A percentile compares a stretch with the other conserved stretches of the same genome.
Evolutionary conservation across 2,797 vertebrate genomes (phyloP).

Genomic region (Malurus leucopterus): DNA sequence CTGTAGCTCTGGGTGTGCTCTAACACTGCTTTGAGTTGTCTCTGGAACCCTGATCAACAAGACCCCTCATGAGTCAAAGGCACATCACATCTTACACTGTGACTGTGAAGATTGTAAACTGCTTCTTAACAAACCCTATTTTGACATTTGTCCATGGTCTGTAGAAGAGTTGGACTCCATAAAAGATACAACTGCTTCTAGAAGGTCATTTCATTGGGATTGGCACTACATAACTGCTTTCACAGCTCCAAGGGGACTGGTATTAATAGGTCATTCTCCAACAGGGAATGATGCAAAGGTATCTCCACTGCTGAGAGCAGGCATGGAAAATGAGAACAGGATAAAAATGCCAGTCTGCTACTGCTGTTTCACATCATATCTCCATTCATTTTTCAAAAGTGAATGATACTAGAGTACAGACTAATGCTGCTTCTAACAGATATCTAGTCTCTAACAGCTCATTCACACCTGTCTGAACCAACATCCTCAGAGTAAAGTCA

Average conservation of each 20-base stretch:
- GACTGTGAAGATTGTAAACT: neutral
- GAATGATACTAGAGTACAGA: neutral
- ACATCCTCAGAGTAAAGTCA: neutral
- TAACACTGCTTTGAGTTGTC: neutral
- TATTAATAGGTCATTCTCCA: conserved; percentile 47
- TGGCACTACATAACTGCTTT: neutral
- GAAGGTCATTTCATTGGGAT: neutral
- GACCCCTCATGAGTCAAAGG: neutral
- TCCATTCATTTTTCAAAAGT: neutral
- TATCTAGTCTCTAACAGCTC: neutral
- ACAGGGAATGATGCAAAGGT: neutral
- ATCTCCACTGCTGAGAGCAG: neutral
- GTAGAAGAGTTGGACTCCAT: neutral
- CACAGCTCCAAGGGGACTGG: neutral
- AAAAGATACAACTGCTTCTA: neutral
- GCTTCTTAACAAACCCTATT: neutral
- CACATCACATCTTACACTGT: neutral
- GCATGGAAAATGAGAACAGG: neutral
- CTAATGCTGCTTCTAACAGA: neutral
- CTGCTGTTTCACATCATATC: neutral
- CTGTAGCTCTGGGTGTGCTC: neutral
- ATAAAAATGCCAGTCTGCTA: neutral
- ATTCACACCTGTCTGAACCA: neutral
- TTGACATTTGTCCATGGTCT: neutral
- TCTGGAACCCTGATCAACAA: neutral